Evolutionary conservation across 2,888 invertebrate species (phyloP).

Genomic region (Synanthedon andrenaeformis): DNA sequence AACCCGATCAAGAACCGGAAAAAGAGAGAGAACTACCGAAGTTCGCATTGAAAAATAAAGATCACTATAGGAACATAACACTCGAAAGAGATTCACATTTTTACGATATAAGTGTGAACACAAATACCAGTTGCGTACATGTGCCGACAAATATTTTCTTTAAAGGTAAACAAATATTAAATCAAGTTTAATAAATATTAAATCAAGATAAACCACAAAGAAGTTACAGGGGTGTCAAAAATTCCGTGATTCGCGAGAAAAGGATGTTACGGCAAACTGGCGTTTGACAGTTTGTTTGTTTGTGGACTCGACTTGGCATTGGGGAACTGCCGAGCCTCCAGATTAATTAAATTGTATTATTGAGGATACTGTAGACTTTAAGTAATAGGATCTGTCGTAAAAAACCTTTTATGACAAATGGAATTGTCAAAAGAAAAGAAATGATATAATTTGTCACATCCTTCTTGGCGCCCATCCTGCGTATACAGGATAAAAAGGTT

Average conservation of each 20-base stretch:
- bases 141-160: conserved; percentile 95
- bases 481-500: not conserved
- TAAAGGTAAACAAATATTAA: conserved; percentile 60
- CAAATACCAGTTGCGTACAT: conserved; percentile 87
- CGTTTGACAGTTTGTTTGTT: too few relatives aligned
- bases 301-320: too few relatives aligned
- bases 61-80: conserved; percentile 65
- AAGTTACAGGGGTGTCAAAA: too few relatives aligned
- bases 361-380: too few relatives aligned
- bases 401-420: not conserved
- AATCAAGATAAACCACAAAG: too few relatives aligned
- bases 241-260: too few relatives aligned
- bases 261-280: too few relatives aligned
- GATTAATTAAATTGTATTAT: too few relatives aligned
- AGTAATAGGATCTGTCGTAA: too few relatives aligned
- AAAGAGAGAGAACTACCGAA: conserved; percentile 21
- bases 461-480: not conserved
- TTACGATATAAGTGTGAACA: conserved; percentile 85
- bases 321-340: too few relatives aligned
- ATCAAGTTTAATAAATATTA: too few relatives aligned
- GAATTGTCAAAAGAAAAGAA: not conserved
- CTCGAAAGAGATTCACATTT: conserved; percentile 84
- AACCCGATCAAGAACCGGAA: conserved; percentile 16
- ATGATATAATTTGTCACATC: not conserved
- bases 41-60: conserved; percentile 36